Base-by-base conservation (phyloP, 1,140 invertebrate genomes). In the Hyles vespertilio region DNA sequence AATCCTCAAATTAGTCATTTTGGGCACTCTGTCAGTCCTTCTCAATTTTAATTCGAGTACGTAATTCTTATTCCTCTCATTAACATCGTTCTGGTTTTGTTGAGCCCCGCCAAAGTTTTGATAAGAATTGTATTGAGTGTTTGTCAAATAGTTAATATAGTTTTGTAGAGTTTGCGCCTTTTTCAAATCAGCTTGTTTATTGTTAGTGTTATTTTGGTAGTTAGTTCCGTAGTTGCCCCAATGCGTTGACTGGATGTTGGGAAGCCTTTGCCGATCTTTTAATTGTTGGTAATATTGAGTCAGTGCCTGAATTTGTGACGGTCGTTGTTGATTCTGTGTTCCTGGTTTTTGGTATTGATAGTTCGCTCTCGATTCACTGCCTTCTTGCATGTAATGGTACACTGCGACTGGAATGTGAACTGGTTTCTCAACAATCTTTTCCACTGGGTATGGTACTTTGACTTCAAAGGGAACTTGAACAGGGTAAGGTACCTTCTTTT, bases 1-100 rank as follows among this genome's bases (percentile, higher is more conserved):
- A 69, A 95, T 91, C 63, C 93, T 93, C 0, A 94, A 89, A 61
- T 92, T 93, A 0, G 63, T 69, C 9, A 80, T 54, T 62, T 91
- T 91, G 2, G 91, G 92, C 55, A 84, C 90, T 46, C 92, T 90
- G 43, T 91, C 91, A 9, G 89, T 65, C 85, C 89, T 74, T 62
- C 83, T 72, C n/a, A 74, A 60, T 57, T 79, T 85, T 4, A 77
- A 63, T 46, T 79, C 72, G 11, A 74, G 58, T 8, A 68, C 58
- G 32, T 77, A 77, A 61, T 77, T 67, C 5, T 74, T 76, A 59
- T 79, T 81, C 40, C 73, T 80, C 52, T 70, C 59, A n/a, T 75
- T 57, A 34, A 45, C 22, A 34, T 53, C 75, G 72, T 73, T 72
- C 36, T 77, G 68, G 5, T 64, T 50, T 7, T 81, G 81, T 0